These are phyloP conservation scores for Diadegma fenestrale DNA, from an alignment of 2,888 invertebrate genomes.

Conservation along the genomic window DNA sequence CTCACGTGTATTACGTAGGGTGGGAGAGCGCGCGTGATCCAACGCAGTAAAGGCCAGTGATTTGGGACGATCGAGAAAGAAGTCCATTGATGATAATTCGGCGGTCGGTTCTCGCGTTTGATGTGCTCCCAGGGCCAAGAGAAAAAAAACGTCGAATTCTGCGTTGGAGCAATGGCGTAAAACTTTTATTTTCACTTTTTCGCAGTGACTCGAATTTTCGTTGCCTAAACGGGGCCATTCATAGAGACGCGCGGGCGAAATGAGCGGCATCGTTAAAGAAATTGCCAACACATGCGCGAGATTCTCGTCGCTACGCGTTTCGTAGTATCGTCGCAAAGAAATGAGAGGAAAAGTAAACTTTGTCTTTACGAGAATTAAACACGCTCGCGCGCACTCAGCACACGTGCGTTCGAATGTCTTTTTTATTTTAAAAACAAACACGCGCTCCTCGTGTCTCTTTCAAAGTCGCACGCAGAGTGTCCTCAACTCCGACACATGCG, in stretches of 20 bases:
- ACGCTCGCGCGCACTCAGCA: constrained; percentile 12
- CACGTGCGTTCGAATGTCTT: constrained; percentile 51
- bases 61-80: constrained; percentile 59
- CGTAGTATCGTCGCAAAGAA: background rate
- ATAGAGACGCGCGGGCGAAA: background rate
- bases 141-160: background rate
- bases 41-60: constrained; percentile 31
- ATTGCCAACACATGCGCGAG: constrained; percentile 41
- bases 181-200: background rate
- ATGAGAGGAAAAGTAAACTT: constrained; percentile 44
- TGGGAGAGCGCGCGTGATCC: constrained; percentile 38
- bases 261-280: constrained; percentile 32
- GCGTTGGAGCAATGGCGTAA: constrained; percentile 50
- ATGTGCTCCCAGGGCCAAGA: constrained; percentile 25
- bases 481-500: constrained; percentile 21
- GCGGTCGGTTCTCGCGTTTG: constrained; percentile 59
- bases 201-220: constrained; percentile 2
- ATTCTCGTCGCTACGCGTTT: background rate
- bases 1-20: constrained; percentile 35
- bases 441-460: constrained; percentile 20
- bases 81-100: constrained; percentile 70
- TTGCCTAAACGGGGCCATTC: constrained; percentile 26
- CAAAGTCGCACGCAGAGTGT: constrained; percentile 13
- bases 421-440: constrained; percentile 41
- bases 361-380: constrained; percentile 23